Evolutionary conservation across 1,140 invertebrate species (phyloP).

Genomic region (Holcopasites calliopsidis): DNA sequence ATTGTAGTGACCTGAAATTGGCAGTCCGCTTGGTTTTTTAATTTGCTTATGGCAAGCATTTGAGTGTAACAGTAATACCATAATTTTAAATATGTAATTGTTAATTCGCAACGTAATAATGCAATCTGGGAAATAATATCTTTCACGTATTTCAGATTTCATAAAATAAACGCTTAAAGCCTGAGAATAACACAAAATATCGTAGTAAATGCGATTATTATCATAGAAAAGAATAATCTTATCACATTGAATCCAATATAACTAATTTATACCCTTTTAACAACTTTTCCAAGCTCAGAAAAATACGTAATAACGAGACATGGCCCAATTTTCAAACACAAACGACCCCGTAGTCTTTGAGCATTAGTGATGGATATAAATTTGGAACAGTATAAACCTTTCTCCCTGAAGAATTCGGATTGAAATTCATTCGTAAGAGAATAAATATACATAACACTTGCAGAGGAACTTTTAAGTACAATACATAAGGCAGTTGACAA

Average conservation of each 20-base stretch:
- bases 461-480: slow-evolving; percentile 22
- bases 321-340: slow-evolving; percentile 11
- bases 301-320: no score
- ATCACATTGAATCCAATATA: background rate
- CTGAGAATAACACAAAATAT: background rate
- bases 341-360: slow-evolving; percentile 35
- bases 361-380: slow-evolving; percentile 39
- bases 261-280: background rate
- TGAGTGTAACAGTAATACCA: background rate
- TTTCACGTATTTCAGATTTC: background rate
- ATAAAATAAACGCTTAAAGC: slow-evolving; percentile 7
- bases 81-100: background rate
- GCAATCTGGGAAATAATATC: no score
- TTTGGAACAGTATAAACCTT: slow-evolving; percentile 30
- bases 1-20: slow-evolving; percentile 22
- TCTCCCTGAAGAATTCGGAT: slow-evolving; percentile 12
- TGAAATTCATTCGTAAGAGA: slow-evolving; percentile 6
- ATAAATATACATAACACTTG: slow-evolving; percentile 22
- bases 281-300: no score
- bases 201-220: background rate
- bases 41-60: background rate
- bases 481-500: slow-evolving; percentile 60
- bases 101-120: background rate
- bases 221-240: background rate
- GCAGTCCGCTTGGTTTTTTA: background rate